Evolutionary conservation across 1,140 invertebrate genomes (phyloP), one percentile per base, ranked within the genome.

Genomic region (Drosophila willistoni): DNA sequence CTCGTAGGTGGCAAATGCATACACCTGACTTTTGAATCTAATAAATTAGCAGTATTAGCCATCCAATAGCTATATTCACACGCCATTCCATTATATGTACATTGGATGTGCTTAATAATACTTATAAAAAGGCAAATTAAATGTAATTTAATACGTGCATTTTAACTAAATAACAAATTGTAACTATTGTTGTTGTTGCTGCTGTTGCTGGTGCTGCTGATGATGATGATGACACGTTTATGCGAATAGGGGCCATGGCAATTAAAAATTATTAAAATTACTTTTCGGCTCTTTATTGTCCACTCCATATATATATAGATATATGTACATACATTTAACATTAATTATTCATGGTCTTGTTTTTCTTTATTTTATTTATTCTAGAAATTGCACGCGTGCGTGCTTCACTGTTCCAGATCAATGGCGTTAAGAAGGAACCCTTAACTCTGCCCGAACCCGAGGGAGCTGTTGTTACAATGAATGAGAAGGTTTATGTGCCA

Each of bases 401-500:
- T 91, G 96, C 98, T 73, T 97, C 96, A 92, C 95, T 99, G 92
- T 99, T 99, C 94, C 98, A 99, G 95, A 98, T 99, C 93, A 98
- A 98, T 94, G 98, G 98, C 68, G 96, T 97, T 33, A 97, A 97
- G 93, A 98, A 98, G 92, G 97, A 99, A 92, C 97, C 98, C 33
- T 94, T 99, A 55, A 93, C 96, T 66, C 94, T 99, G 86, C 99
- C 99, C 87, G 98, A 99, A 85, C 94, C 97, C 51, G 96, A 97
- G 73, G 99, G 99, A 47, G 95, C 97, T 81, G 94, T 97, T 78
- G 96, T 97, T 68, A 97, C 97, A 87, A 95, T 98, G 81, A 97
- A 97, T 93, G 99, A 99, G 94, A 99, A 99, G 95, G 97, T 99
- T 86, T 99, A 98, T 94, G 98, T 99, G 91, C 99, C 99, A 93